A percentile compares a stretch with the other conserved stretches of the same genome.
These are phyloP conservation scores for Centrocercus urophasianus DNA, from an alignment of 2,113 vertebrate species.

Conservation along the genomic window DNA sequence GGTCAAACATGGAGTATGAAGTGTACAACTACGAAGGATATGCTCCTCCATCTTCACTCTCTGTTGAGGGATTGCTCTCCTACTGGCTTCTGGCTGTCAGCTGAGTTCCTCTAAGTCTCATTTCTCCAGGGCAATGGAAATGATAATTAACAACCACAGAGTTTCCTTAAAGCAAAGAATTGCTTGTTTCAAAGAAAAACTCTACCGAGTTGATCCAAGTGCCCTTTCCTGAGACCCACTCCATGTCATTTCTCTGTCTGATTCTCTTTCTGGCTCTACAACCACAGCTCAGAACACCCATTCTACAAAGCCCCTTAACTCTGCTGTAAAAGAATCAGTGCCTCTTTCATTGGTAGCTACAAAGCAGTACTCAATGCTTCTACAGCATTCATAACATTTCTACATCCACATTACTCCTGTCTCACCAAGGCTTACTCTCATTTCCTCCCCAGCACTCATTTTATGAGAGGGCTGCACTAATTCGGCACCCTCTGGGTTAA, in stretches of 20 bases:
- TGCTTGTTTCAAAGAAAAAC: neutral
- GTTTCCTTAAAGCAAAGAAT: neutral
- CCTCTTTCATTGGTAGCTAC: neutral
- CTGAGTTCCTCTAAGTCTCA: neutral
- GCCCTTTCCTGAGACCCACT: neutral
- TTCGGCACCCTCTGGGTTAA: constrained; percentile 29
- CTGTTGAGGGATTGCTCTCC: neutral
- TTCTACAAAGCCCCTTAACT: neutral
- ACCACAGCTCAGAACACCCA: neutral
- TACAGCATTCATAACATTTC: neutral
- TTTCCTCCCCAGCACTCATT: neutral
- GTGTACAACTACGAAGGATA: neutral
- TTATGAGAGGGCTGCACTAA: neutral
- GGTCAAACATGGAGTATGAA: neutral
- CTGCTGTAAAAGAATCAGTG: neutral
- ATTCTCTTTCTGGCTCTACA: neutral
- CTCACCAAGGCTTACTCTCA: neutral
- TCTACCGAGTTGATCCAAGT: neutral
- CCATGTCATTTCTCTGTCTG: neutral
- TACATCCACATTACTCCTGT: neutral
- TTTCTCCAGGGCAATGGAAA: neutral
- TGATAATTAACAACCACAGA: neutral
- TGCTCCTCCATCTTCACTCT: neutral
- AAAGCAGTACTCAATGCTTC: neutral
- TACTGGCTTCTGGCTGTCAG: neutral